phyloP scores from a whole-genome alignment of 2,888 invertebrate genomes.

The Brachycybe producta region DNA sequence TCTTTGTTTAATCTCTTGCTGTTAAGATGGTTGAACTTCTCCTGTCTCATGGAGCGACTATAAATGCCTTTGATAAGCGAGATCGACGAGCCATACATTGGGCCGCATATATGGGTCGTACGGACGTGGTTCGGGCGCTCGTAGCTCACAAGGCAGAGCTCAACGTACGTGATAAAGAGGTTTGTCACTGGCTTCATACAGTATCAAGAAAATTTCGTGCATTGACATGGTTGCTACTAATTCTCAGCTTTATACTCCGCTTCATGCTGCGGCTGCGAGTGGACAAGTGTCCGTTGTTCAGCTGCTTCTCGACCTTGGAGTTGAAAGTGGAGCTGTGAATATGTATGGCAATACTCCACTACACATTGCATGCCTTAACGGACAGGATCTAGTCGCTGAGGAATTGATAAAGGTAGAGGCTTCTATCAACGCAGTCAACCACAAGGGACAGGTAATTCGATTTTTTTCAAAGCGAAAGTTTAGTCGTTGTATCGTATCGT shows the following conservation, averaged over 20 bases:
- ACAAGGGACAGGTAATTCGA: conserved; percentile 37
- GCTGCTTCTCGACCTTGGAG: conserved; percentile 41
- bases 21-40: conserved; percentile 42
- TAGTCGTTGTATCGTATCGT: conserved; percentile 10
- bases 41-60: conserved; percentile 41
- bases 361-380: conserved; percentile 48
- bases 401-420: conserved; percentile 41
- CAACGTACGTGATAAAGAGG: conserved; percentile 37
- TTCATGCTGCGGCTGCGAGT: conserved; percentile 48
- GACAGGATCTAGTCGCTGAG: conserved; percentile 42
- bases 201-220: too few relatives aligned
- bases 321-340: conserved; percentile 45
- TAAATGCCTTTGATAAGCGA: conserved; percentile 50
- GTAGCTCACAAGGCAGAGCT: conserved; percentile 33
- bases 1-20: conserved; percentile 3
- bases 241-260: conserved; percentile 44
- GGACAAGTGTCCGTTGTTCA: conserved; percentile 39
- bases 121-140: conserved; percentile 28
- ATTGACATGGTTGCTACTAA: too few relatives aligned
- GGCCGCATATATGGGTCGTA: conserved; percentile 47
- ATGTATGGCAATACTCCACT: conserved; percentile 46
- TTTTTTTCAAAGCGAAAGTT: background rate
- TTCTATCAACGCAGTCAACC: conserved; percentile 42
- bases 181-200: conserved; percentile 23
- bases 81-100: conserved; percentile 48